Evolutionary conservation across 2,113 vertebrate species (phyloP), one percentile per base, ranked within the genome.

Genomic region (Ornithorhynchus anatinus): DNA sequence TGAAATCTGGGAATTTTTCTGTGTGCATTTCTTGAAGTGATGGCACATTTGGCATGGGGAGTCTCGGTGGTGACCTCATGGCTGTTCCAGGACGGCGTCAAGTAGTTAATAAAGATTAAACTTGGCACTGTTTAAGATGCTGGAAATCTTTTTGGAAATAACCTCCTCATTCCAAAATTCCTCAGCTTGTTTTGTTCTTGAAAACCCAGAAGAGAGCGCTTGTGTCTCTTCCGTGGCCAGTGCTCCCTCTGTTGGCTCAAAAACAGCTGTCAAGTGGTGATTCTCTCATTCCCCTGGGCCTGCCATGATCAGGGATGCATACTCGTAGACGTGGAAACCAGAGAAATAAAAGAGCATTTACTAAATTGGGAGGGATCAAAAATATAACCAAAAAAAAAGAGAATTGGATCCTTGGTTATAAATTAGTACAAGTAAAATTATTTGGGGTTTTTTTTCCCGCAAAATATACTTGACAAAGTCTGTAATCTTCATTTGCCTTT

Each of bases 401-500:
- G 14, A 69, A 67, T 71, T 44, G 39, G 39, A 47, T 43, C 51
- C 43, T 31, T 36, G 27, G 20, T 10, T 12, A 50, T 27, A 19
- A 50, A 35, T n/a, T n/a, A n/a, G n/a, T 33, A 13, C 27, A 35
- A 42, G 12, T 33, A 53, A 70, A 60, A 33, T 29, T 8, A 50
- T 14, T 50, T 4, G 25, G 2, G 4, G 27, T 45, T 75, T 85
- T 60, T 40, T 33, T 79, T 65, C 27, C 57, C 64, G 3, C 58
- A 50, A 23, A 68, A 59, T 72, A 68, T 75, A 59, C 60, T 78
- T 75, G 72, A 78, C 67, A n/a, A 57, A 84, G 64, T 82, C 80
- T 75, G 84, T 85, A 45, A 25, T 50, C 42, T 8, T 59, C 43
- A 20, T 50, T 35, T 71, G 19, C 51, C 40, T 60, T 72, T 50